phyloP scores from a whole-genome alignment of 2,888 invertebrate species.

The Ellobium chinense region DNA sequence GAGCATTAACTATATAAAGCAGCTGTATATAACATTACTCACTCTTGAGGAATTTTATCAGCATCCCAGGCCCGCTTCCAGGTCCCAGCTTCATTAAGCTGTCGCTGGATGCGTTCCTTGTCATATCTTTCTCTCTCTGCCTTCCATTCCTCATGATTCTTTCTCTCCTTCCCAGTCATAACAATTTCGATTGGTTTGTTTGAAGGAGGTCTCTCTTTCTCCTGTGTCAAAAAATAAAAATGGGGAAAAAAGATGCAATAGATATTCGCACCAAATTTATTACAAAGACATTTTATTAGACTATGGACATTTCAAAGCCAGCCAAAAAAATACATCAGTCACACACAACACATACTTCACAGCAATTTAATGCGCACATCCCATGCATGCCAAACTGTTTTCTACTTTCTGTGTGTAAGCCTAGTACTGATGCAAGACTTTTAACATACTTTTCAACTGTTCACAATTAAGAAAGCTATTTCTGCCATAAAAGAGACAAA shows the following conservation, averaged over 20 bases:
- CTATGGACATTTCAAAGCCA: no score
- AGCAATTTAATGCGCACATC: no score
- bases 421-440: no score
- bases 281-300: background rate
- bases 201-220: slow-evolving; percentile 49
- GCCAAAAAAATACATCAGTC: no score
- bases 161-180: slow-evolving; percentile 76
- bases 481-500: no score
- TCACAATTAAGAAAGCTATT: no score
- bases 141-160: slow-evolving; percentile 75
- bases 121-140: slow-evolving; percentile 74
- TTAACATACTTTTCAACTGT: no score
- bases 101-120: slow-evolving; percentile 70
- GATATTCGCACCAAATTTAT: background rate
- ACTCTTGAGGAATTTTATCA: slow-evolving; percentile 67
- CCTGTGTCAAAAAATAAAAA: slow-evolving; percentile 3
- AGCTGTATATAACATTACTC: slow-evolving; percentile 24
- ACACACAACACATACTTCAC: no score
- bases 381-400: no score
- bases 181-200: slow-evolving; percentile 68
- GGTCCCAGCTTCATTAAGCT: slow-evolving; percentile 71
- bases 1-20: no score
- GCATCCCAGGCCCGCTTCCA: slow-evolving; percentile 78
- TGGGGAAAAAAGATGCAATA: background rate
- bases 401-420: no score